A percentile compares a stretch with the other conserved stretches of the same genome.
These are phyloP conservation scores for Amblyopsis hoosieri DNA, from an alignment of 2,797 vertebrate species.

Conservation along the genomic window DNA sequence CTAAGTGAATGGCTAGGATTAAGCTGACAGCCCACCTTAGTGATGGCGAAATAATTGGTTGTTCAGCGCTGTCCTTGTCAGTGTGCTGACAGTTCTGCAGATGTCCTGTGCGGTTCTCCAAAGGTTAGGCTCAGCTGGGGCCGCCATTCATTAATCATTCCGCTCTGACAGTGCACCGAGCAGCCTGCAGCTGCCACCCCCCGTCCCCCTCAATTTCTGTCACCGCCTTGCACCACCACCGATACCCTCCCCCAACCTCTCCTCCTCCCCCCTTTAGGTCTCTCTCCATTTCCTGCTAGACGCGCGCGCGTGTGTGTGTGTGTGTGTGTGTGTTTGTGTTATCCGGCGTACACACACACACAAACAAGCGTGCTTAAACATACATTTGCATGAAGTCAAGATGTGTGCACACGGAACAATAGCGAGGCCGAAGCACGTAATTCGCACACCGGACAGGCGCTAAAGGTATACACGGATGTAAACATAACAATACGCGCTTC, in stretches of 20 bases:
- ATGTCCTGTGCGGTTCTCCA: constrained; percentile 99
- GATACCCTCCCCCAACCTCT: constrained; percentile 43
- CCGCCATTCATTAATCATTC: constrained; percentile 99
- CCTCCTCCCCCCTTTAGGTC: constrained; percentile 54
- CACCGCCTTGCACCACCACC: constrained; percentile 80
- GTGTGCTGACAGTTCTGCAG: constrained; percentile 99
- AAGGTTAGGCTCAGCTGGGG: constrained; percentile 99
- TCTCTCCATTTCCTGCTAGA: constrained; percentile 70
- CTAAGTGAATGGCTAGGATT: constrained; percentile 99
- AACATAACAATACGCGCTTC: constrained; percentile 54
- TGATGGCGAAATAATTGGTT: constrained; percentile 99
- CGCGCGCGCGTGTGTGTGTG: constrained; percentile 38
- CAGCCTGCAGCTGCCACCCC: constrained; percentile 95
- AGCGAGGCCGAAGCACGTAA: constrained; percentile 54
- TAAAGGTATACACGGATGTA: constrained; percentile 45
- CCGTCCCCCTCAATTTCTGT: constrained; percentile 89
- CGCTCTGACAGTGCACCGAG: constrained; percentile 96
- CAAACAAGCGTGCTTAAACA: constrained; percentile 75
- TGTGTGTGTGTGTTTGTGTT: constrained; percentile 55
- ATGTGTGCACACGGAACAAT: constrained; percentile 66
- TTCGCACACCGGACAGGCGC: constrained; percentile 56
- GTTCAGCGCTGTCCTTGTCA: constrained; percentile 99
- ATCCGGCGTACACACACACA: constrained; percentile 60
- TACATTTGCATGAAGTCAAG: constrained; percentile 75
- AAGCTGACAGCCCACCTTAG: constrained; percentile 99